Evolutionary conservation across 2,888 invertebrate species (phyloP).

Genomic region (Rugalucina vietnamica): DNA sequence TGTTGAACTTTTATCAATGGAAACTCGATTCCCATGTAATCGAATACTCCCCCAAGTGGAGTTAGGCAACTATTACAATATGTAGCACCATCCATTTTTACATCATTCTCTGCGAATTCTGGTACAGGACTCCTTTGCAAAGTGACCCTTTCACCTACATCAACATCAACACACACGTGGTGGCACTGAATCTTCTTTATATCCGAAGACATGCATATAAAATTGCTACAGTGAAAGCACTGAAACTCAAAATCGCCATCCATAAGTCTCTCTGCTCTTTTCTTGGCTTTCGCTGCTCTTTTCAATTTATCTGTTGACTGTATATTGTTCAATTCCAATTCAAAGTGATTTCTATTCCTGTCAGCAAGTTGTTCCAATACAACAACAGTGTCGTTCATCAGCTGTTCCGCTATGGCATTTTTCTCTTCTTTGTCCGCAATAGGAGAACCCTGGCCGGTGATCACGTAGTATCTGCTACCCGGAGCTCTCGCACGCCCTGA

Average conservation of each 20-base stretch:
- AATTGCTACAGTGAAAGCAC: conserved; percentile 74
- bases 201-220: conserved; percentile 73
- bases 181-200: conserved; percentile 74
- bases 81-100: conserved; percentile 62
- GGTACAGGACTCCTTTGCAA: conserved; percentile 43
- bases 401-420: conserved; percentile 77
- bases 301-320: conserved; percentile 69
- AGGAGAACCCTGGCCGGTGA: conserved; percentile 69
- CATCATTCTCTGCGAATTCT: conserved; percentile 47
- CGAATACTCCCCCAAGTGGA: conserved; percentile 68
- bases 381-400: conserved; percentile 79
- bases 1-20: conserved; percentile 68
- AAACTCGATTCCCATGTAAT: conserved; percentile 63
- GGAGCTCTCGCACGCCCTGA: conserved; percentile 81
- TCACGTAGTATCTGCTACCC: conserved; percentile 76
- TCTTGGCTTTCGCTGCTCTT: conserved; percentile 58
- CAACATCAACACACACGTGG: conserved; percentile 71
- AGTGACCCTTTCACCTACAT: conserved; percentile 57
- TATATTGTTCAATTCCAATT: conserved; percentile 47
- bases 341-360: conserved; percentile 41
- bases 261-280: conserved; percentile 24
- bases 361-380: conserved; percentile 56
- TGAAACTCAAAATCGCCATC: conserved; percentile 71
- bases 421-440: conserved; percentile 78
- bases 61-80: conserved; percentile 67